These are phyloP conservation scores for Xanthorhoe spadicearia DNA, from an alignment of 2,888 invertebrate species.

Conservation along the genomic window DNA sequence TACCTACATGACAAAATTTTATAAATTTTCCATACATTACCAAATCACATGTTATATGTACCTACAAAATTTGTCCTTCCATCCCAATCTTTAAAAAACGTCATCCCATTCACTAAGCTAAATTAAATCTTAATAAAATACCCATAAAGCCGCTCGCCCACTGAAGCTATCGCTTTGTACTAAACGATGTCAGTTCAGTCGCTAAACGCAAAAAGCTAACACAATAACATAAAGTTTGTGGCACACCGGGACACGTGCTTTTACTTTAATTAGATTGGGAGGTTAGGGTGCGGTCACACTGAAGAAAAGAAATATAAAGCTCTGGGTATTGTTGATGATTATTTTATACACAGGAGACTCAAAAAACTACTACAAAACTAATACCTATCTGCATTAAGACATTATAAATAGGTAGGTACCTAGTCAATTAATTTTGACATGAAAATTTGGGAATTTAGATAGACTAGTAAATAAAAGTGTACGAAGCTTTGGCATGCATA, in stretches of 20 bases:
- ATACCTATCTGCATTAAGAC: too few relatives aligned
- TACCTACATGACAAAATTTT: too few relatives aligned
- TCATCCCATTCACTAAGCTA: background rate
- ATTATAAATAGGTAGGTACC: too few relatives aligned
- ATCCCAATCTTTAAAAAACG: background rate
- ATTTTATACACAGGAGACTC: too few relatives aligned
- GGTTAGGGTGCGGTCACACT: slow-evolving; percentile 40
- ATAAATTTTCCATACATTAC: too few relatives aligned
- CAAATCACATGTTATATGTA: too few relatives aligned
- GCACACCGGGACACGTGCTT: slow-evolving; percentile 49
- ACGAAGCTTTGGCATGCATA: too few relatives aligned
- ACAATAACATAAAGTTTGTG: slow-evolving; percentile 48
- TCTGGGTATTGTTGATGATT: background rate
- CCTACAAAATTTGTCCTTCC: background rate
- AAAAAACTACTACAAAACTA: too few relatives aligned
- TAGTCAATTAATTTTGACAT: too few relatives aligned
- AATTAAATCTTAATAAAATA: background rate
- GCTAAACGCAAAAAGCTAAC: slow-evolving; percentile 34
- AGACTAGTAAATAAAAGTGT: too few relatives aligned
- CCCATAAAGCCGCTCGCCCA: background rate
- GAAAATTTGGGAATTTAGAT: too few relatives aligned
- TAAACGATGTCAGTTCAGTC: slow-evolving; percentile 1
- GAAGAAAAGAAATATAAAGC: background rate
- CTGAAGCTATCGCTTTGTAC: background rate
- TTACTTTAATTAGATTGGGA: slow-evolving; percentile 56